Evolutionary conservation across 2,797 vertebrate genomes (phyloP).

Genomic region (Synanceia verrucosa): DNA sequence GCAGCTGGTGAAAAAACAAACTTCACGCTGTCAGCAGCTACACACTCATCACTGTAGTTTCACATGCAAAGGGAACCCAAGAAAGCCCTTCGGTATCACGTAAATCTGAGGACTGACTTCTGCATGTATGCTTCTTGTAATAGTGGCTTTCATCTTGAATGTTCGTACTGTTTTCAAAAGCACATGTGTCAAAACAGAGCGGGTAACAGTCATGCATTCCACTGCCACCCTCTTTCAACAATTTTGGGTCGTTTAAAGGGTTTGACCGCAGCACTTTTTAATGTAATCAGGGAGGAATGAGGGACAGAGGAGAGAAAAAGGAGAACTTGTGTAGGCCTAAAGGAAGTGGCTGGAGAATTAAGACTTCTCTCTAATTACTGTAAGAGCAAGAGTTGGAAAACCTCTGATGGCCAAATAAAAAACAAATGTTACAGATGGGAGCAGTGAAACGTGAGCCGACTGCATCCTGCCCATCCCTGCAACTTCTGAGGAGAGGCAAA

Average conservation of each 20-base stretch:
- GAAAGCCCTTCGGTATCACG: background rate
- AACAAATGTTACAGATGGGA: slow-evolving; percentile 78
- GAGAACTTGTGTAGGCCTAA: slow-evolving; percentile 55
- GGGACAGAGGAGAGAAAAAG: slow-evolving; percentile 38
- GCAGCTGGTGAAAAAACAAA: slow-evolving; percentile 37
- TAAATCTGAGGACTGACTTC: background rate
- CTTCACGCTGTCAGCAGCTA: slow-evolving; percentile 29
- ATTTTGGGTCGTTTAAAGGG: slow-evolving; percentile 48
- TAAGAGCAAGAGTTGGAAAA: slow-evolving; percentile 67
- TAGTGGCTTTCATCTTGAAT: slow-evolving; percentile 6
- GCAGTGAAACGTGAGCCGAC: slow-evolving; percentile 57
- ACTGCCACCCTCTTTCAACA: slow-evolving; percentile 54
- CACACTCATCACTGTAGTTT: slow-evolving; percentile 47
- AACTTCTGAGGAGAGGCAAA: slow-evolving; percentile 33
- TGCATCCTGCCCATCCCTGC: slow-evolving; percentile 50
- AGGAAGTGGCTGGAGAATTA: slow-evolving; percentile 78
- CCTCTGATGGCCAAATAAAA: slow-evolving; percentile 75
- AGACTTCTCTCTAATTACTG: slow-evolving; percentile 73
- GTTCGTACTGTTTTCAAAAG: slow-evolving; percentile 29
- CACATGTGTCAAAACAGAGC: slow-evolving; percentile 20
- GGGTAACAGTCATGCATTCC: slow-evolving; percentile 48
- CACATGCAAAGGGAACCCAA: slow-evolving; percentile 30
- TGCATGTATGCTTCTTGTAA: background rate
- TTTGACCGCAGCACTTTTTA: slow-evolving; percentile 67
- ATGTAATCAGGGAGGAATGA: slow-evolving; percentile 75